A percentile compares a stretch with the other conserved stretches of the same genome.
Evolutionary conservation across 2,113 vertebrate species (phyloP).

Genomic region (Anolis sagrei): DNA sequence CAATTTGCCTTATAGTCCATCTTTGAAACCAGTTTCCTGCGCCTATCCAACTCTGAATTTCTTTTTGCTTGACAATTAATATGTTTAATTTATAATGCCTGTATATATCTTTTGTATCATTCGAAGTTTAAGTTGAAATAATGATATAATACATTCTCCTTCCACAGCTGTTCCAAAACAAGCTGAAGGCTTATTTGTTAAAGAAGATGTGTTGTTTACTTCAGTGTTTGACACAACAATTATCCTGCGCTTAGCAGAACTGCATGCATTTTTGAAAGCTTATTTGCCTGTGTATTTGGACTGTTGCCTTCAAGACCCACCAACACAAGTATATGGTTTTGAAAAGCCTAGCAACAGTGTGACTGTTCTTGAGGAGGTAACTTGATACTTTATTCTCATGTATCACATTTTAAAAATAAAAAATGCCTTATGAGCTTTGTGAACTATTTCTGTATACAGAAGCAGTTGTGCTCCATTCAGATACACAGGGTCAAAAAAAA

Average conservation of each 20-base stretch:
- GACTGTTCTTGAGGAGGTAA: conserved; percentile 63
- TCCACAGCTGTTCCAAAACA: conserved; percentile 60
- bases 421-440: too few relatives aligned
- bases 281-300: conserved; percentile 76
- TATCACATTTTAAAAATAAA: background rate
- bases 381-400: background rate
- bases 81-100: conserved; percentile 3
- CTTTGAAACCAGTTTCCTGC: too few relatives aligned
- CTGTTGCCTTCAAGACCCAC: conserved; percentile 76
- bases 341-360: conserved; percentile 23
- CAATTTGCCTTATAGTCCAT: too few relatives aligned
- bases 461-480: too few relatives aligned
- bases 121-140: conserved; percentile 19
- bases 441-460: too few relatives aligned
- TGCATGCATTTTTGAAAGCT: conserved; percentile 81
- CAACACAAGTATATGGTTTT: conserved; percentile 65
- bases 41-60: too few relatives aligned
- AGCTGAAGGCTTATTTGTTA: conserved; percentile 57
- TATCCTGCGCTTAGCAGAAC: conserved; percentile 77
- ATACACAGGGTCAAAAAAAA: too few relatives aligned
- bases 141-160: conserved; percentile 36
- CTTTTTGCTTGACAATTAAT: too few relatives aligned
- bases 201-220: conserved; percentile 67
- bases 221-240: conserved; percentile 73
- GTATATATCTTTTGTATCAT: background rate